Evolutionary conservation across 2,797 vertebrate species (phyloP).

Genomic region (Enteromius argenteus): DNA sequence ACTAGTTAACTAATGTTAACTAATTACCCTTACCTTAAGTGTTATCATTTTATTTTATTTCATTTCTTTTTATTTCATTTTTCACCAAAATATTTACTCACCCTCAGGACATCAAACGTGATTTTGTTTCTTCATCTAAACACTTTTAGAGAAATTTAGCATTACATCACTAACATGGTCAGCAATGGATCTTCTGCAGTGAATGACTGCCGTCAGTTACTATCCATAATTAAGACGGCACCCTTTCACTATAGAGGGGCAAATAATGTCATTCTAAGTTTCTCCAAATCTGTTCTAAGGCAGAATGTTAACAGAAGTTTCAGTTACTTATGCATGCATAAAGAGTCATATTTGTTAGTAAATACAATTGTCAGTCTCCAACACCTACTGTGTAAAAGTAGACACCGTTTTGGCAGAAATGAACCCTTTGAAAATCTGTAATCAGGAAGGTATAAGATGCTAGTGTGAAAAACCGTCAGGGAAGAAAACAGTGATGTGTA

Average conservation of each 20-base stretch:
- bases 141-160: too few species aligned
- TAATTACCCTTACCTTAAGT: too few species aligned
- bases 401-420: neutral
- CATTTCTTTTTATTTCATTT: too few species aligned
- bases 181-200: too few species aligned
- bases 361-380: neutral
- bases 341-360: neutral
- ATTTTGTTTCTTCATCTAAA: too few species aligned
- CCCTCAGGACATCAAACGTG: too few species aligned
- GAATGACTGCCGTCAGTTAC: too few species aligned
- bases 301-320: neutral
- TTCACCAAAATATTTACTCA: too few species aligned
- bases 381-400: neutral
- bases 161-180: too few species aligned
- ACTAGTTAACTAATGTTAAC: too few species aligned
- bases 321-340: neutral
- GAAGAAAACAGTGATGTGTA: slow-evolving; percentile 48
- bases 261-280: neutral
- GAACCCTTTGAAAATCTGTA: slow-evolving; percentile 31
- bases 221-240: neutral
- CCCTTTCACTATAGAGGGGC: neutral
- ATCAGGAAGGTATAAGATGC: slow-evolving; percentile 60
- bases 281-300: neutral
- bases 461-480: slow-evolving; percentile 49
- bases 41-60: too few species aligned